Conservation (phyloP, 2,113 vertebrate species). For the Syngnathoides biaculeatus region DNA sequence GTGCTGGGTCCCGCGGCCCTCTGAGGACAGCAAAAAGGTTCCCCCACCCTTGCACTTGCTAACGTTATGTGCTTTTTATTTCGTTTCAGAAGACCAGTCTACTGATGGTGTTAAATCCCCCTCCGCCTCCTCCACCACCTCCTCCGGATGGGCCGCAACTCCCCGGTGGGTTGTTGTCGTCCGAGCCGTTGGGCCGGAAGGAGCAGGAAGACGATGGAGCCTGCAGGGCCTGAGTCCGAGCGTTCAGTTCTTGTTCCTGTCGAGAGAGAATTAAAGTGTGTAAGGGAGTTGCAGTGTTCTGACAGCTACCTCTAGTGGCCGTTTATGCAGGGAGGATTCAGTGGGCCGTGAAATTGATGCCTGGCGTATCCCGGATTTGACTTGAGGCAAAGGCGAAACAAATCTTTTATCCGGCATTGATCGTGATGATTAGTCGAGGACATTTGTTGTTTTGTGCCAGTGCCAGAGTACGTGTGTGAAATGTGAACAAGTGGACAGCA, state of each 20-base stretch:
- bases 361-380: constrained; percentile 22
- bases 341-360: constrained; percentile 54
- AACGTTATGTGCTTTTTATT: background rate
- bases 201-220: constrained; percentile 90
- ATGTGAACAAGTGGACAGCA: background rate
- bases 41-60: background rate
- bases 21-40: background rate
- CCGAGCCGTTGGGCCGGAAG: constrained; percentile 92
- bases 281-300: background rate
- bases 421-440: background rate
- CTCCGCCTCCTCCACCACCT: constrained; percentile 78
- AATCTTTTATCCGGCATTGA: background rate
- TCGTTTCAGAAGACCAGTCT: constrained; percentile 89
- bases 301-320: constrained; percentile 51
- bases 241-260: constrained; percentile 94
- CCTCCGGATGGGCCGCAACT: constrained; percentile 94
- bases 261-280: background rate
- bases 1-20: background rate
- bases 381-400: constrained; percentile 19
- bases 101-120: constrained; percentile 89
- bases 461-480: background rate
- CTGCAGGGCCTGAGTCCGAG: constrained; percentile 90
- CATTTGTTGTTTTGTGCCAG: background rate
- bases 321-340: constrained; percentile 35
- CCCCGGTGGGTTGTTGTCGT: constrained; percentile 95